Percentiles rank a stretch among this genome's conserved stretches.
Conservation (phyloP, 2,113 vertebrate genomes). For the Cinclus cinclus region DNA sequence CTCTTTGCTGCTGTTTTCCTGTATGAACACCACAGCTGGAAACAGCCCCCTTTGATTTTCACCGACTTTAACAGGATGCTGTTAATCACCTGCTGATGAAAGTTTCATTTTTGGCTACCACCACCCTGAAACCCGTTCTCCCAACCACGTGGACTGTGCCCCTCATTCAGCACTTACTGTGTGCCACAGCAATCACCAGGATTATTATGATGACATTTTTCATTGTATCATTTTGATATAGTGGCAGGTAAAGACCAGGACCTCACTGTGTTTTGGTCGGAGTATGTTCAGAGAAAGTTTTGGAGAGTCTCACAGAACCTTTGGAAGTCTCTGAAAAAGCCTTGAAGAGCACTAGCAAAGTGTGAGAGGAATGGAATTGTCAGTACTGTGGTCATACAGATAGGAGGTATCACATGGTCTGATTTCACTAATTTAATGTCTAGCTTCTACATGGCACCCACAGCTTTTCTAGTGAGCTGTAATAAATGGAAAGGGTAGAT, state of each 20-base stretch:
- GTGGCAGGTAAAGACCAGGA: neutral
- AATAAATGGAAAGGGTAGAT: neutral
- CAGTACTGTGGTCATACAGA: neutral
- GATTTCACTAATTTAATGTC: neutral
- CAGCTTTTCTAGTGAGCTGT: neutral
- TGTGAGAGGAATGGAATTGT: neutral
- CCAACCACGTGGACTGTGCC: accelerated
- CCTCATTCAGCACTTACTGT: neutral
- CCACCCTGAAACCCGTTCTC: neutral
- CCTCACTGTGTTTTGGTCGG: neutral
- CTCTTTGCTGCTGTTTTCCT: neutral
- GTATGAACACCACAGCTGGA: neutral
- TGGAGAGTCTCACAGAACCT: neutral
- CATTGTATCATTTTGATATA: neutral
- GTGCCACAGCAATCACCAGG: neutral
- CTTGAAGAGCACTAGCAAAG: neutral
- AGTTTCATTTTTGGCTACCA: neutral
- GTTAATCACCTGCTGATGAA: neutral
- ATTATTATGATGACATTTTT: neutral
- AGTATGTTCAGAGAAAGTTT: neutral
- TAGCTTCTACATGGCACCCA: neutral
- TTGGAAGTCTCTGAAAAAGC: neutral
- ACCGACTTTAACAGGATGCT: neutral
- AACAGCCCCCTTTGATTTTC: neutral
- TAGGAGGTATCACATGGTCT: neutral